Percentiles rank a stretch among this genome's conserved stretches.
Conservation (phyloP, 2,888 invertebrate genomes). For the Spicauda simplicius region DNA sequence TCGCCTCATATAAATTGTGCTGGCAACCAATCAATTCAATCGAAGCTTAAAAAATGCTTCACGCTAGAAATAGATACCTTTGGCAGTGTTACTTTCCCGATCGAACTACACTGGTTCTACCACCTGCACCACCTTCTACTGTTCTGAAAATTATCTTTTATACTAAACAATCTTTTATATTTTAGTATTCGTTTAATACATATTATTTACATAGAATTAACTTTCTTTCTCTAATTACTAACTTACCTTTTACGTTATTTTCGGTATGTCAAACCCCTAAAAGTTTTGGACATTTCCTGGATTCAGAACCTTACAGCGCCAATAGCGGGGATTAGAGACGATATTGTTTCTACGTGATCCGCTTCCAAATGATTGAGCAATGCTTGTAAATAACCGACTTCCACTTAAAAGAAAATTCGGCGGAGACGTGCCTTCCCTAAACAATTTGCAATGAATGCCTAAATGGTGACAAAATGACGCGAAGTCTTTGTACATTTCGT, state of each 20-base stretch:
- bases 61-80: too few relatives aligned
- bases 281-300: constrained; percentile 5
- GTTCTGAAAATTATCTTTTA: too few relatives aligned
- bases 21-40: too few relatives aligned
- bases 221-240: not conserved
- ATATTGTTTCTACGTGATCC: constrained; percentile 28
- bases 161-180: too few relatives aligned
- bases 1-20: too few relatives aligned
- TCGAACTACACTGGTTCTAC: too few relatives aligned
- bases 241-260: not conserved
- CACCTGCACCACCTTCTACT: too few relatives aligned
- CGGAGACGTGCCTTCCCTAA: constrained; percentile 9
- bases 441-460: constrained; percentile 5
- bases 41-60: too few relatives aligned
- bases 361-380: constrained; percentile 24
- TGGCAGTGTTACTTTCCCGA: too few relatives aligned
- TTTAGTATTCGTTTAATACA: too few relatives aligned
- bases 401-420: constrained; percentile 29
- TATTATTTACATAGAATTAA: too few relatives aligned
- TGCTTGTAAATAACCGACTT: constrained; percentile 23
- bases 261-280: not conserved
- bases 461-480: not conserved
- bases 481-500: not conserved
- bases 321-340: constrained; percentile 18
- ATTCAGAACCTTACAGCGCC: constrained; percentile 15